These are phyloP conservation scores for Xyliphius kryptos DNA, from an alignment of 2,113 vertebrate species.

Conservation along the genomic window DNA sequence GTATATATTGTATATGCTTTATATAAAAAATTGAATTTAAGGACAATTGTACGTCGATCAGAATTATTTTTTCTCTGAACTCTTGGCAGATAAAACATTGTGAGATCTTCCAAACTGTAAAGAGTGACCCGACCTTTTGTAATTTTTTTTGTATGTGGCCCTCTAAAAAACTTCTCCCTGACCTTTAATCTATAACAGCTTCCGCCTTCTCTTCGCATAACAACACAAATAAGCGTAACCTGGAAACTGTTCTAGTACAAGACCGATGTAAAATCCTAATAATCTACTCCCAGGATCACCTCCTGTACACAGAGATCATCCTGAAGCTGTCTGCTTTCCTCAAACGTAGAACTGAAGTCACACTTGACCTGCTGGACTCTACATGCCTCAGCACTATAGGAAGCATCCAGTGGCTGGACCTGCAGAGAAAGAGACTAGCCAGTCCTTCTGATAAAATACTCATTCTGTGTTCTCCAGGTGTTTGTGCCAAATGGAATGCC, in stretches of 20 bases:
- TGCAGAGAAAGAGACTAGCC: conserved; percentile 74
- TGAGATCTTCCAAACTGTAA: not conserved
- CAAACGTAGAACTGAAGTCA: conserved; percentile 77
- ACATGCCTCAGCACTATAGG: conserved; percentile 71
- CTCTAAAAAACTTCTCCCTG: no score
- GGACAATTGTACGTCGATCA: conserved; percentile 49
- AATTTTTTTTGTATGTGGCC: no score
- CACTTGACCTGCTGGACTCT: conserved; percentile 79
- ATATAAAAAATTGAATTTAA: no score
- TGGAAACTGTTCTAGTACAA: conserved; percentile 17
- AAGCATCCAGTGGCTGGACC: conserved; percentile 76
- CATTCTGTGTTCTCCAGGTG: conserved; percentile 82
- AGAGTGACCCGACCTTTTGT: no score
- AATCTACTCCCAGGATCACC: conserved; percentile 85
- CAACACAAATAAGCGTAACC: conserved; percentile 9
- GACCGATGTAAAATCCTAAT: conserved; percentile 71
- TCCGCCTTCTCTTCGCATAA: conserved; percentile 34
- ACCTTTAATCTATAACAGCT: no score
- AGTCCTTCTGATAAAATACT: conserved; percentile 78
- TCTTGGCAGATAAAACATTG: conserved; percentile 40
- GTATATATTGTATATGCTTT: no score
- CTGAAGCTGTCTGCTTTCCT: conserved; percentile 83
- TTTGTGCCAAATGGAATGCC: conserved; percentile 84
- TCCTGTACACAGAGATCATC: conserved; percentile 78
- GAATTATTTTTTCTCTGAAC: conserved; percentile 49